Percentiles rank a stretch among this genome's conserved stretches.
These are phyloP conservation scores for Oscheius sp. DNA, from an alignment of 1,140 invertebrate species.

Conservation along the genomic window DNA sequence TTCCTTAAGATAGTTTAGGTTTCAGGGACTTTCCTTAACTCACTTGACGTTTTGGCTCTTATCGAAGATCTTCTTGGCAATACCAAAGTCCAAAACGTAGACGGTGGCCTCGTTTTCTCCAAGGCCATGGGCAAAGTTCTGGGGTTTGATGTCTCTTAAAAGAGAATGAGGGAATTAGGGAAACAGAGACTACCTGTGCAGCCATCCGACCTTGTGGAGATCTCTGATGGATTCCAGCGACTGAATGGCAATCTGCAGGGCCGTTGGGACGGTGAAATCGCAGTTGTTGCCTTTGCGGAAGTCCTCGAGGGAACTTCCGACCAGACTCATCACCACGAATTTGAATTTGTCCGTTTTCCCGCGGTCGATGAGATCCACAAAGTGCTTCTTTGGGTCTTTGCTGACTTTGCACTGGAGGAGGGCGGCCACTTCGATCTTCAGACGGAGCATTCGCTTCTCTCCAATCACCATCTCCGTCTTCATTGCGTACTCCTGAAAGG, in stretches of 20 bases:
- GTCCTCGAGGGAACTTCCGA: constrained; percentile 29
- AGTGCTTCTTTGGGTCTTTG: constrained; percentile 24
- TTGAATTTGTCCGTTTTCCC: constrained; percentile 15
- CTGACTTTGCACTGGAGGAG: constrained; percentile 3
- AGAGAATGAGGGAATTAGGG: no score
- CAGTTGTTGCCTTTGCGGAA: constrained; percentile 18
- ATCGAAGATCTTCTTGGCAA: constrained; percentile 13
- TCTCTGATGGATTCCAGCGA: constrained; percentile 29
- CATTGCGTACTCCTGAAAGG: constrained; percentile 15
- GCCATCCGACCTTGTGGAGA: constrained; percentile 30
- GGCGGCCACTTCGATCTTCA: constrained; percentile 25
- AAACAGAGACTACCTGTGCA: constrained; percentile 9
- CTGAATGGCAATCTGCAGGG: constrained; percentile 18
- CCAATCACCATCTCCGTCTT: constrained; percentile 25
- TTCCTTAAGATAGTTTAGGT: neutral
- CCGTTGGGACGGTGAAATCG: constrained; percentile 22
- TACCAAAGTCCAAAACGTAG: constrained; percentile 37
- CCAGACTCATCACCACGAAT: constrained; percentile 39
- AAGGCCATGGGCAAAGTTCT: constrained; percentile 16
- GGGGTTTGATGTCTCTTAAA: constrained; percentile 30
- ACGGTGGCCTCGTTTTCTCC: neutral
- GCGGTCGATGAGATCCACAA: constrained; percentile 23
- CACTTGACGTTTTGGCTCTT: constrained; percentile 3
- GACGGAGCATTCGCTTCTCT: constrained; percentile 19
- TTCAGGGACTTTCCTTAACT: neutral